Evolutionary conservation across 2,888 invertebrate species (phyloP).

Genomic region (Helicoverpa assulta): DNA sequence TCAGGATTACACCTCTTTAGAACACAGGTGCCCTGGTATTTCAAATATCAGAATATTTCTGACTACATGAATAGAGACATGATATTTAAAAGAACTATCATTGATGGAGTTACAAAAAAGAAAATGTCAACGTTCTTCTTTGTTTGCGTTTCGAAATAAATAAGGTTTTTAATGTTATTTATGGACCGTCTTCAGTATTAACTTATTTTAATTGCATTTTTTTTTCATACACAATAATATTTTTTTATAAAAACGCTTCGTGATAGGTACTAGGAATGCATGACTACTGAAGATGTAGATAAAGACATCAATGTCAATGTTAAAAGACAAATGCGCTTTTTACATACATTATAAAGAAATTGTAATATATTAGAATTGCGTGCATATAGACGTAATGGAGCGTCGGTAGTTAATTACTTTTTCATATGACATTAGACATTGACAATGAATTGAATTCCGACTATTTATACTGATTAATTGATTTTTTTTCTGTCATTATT

Average conservation of each 20-base stretch:
- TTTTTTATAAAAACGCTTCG: constrained; percentile 19
- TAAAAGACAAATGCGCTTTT: constrained; percentile 32
- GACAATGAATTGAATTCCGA: constrained; percentile 25
- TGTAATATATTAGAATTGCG: constrained; percentile 33
- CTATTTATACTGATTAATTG: constrained; percentile 15
- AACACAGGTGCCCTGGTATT: constrained; percentile 40
- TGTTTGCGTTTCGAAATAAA: too few species aligned
- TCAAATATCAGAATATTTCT: background rate
- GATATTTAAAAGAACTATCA: background rate
- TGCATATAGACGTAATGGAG: constrained; percentile 36
- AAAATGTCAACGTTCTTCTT: too few species aligned
- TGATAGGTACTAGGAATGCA: constrained; percentile 35
- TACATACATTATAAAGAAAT: constrained; percentile 30
- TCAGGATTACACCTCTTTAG: constrained; percentile 16
- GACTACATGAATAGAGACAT: background rate
- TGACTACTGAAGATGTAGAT: constrained; percentile 30
- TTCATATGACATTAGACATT: constrained; percentile 28
- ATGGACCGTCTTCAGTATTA: too few species aligned
- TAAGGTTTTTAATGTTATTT: too few species aligned
- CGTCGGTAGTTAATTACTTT: constrained; percentile 31
- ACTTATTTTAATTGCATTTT: too few species aligned
- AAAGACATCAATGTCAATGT: constrained; percentile 45
- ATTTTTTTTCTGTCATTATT: background rate
- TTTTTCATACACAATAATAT: too few species aligned
- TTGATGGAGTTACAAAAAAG: too few species aligned